Percentiles rank a stretch among this genome's conserved stretches.
These are phyloP conservation scores for Lagopus muta DNA, from an alignment of 2,113 vertebrate species.

Conservation along the genomic window DNA sequence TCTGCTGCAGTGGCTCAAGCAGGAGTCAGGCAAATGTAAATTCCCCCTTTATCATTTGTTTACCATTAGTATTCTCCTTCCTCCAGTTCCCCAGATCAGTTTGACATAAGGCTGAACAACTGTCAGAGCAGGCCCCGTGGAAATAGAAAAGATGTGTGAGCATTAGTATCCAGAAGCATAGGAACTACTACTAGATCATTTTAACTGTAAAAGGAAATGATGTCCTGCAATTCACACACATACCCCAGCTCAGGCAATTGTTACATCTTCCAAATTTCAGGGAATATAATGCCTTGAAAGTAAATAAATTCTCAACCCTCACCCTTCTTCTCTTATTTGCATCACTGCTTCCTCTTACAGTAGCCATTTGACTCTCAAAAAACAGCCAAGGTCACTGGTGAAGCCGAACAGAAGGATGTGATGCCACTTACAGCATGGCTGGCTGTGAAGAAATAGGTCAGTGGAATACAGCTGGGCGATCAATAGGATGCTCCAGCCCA, in stretches of 20 bases:
- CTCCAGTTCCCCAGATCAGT: neutral
- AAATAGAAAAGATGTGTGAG: neutral
- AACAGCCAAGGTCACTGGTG: neutral
- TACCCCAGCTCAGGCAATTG: neutral
- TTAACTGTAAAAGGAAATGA: neutral
- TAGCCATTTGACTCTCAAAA: accelerated
- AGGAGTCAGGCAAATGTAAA: neutral
- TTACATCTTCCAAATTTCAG: neutral
- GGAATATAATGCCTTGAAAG: neutral
- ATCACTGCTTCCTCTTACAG: neutral
- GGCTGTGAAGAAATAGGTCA: slow-evolving; percentile 9
- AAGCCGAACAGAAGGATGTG: neutral
- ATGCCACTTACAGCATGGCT: neutral
- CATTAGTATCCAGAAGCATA: neutral
- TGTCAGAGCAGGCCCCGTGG: accelerated
- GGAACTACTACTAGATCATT: neutral
- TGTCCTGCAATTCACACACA: neutral
- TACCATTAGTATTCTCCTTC: neutral
- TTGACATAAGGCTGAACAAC: neutral
- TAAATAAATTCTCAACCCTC: neutral
- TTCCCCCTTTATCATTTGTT: neutral
- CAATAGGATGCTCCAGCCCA: neutral
- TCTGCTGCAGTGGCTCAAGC: neutral
- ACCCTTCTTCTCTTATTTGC: neutral
- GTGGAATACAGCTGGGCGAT: neutral